A percentile compares a stretch with the other conserved stretches of the same genome.
These are phyloP conservation scores for Numenius arquata DNA, from an alignment of 2,113 vertebrate species.

Conservation along the genomic window DNA sequence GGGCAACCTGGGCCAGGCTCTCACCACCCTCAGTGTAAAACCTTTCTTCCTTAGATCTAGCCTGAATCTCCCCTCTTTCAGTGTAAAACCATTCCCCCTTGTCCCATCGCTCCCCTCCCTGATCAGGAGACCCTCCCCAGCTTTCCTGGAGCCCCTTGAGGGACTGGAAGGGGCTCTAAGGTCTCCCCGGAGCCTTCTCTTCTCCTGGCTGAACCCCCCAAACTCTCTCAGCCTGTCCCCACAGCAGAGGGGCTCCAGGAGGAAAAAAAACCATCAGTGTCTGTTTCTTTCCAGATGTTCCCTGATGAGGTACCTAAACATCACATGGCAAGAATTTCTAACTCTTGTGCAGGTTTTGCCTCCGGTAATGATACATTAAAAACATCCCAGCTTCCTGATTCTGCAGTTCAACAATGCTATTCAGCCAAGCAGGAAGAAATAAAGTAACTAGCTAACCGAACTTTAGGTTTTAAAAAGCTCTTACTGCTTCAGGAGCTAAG, in stretches of 20 bases:
- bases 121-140: too few relatives aligned
- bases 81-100: background rate
- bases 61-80: background rate
- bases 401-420: background rate
- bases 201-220: background rate
- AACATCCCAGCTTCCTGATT: background rate
- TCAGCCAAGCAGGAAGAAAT: background rate
- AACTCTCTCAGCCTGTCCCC: background rate
- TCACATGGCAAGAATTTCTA: background rate
- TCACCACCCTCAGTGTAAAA: too few relatives aligned
- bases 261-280: background rate
- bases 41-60: too few relatives aligned
- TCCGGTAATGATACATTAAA: background rate
- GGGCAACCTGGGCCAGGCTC: too few relatives aligned
- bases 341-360: background rate
- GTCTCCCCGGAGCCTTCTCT: background rate
- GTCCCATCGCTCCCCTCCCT: background rate
- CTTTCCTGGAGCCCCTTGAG: too few relatives aligned
- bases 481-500: background rate
- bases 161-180: background rate
- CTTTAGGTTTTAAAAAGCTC: background rate
- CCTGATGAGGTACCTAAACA: background rate
- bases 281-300: slow-evolving; percentile 21
- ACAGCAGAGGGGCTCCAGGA: background rate
- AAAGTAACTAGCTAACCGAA: background rate